phyloP scores from a whole-genome alignment of 2,113 vertebrate genomes.

The Gymnogyps californianus region DNA sequence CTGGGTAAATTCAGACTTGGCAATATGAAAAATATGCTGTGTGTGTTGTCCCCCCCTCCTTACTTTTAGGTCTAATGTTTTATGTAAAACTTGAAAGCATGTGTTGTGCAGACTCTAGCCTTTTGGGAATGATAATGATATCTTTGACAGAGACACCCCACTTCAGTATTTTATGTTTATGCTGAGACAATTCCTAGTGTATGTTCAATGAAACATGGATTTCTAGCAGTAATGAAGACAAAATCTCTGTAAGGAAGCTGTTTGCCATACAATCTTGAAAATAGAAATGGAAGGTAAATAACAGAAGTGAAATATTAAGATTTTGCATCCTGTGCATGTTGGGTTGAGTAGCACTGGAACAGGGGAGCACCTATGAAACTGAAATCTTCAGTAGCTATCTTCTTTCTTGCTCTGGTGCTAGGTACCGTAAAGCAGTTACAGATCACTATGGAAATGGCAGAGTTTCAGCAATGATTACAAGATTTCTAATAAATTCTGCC shows the following conservation, averaged over 20 bases:
- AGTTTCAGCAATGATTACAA: neutral
- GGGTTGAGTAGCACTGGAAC: neutral
- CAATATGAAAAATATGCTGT: neutral
- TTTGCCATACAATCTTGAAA: neutral
- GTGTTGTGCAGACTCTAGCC: neutral
- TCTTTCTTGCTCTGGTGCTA: neutral
- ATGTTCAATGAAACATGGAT: neutral
- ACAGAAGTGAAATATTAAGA: neutral
- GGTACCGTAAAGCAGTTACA: neutral
- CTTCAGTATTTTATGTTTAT: neutral
- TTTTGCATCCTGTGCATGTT: neutral
- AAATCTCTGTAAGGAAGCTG: neutral
- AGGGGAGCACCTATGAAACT: neutral
- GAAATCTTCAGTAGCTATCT: neutral
- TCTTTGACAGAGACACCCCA: neutral
- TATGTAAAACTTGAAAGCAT: neutral
- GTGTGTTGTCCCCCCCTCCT: accelerated
- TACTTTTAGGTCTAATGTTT: neutral
- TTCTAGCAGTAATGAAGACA: neutral
- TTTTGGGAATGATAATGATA: neutral
- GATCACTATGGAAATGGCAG: neutral
- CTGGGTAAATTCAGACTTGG: neutral
- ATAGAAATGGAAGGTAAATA: neutral
- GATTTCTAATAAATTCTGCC: neutral
- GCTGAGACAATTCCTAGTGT: neutral